A percentile compares a stretch with the other conserved stretches of the same genome.
These are phyloP conservation scores for Entomobrya multifasciata DNA, from an alignment of 2,888 invertebrate species.

Conservation along the genomic window DNA sequence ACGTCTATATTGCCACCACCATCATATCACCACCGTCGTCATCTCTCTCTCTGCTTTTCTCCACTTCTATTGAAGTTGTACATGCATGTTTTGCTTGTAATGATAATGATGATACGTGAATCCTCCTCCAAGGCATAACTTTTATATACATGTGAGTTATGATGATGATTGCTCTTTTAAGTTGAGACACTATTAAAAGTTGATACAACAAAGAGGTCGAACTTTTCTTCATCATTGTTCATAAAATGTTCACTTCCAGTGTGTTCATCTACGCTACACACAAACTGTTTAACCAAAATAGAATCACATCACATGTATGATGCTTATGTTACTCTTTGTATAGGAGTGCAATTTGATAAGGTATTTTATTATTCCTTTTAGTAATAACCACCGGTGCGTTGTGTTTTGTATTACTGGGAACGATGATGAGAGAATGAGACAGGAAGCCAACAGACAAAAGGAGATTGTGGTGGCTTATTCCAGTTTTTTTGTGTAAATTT, in stretches of 20 bases:
- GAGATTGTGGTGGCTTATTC: conserved; percentile 9
- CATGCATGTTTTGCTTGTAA: not conserved
- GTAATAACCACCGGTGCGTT: conserved; percentile 18
- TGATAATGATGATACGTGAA: conserved; percentile 53
- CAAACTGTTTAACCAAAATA: not conserved
- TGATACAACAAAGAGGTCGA: conserved; percentile 44
- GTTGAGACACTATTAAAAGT: conserved; percentile 57
- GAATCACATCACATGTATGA: not conserved
- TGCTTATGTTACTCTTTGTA: not conserved
- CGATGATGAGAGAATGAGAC: conserved; percentile 35
- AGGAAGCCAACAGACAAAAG: conserved; percentile 29
- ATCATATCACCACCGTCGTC: not conserved
- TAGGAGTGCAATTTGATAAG: not conserved
- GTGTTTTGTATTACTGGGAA: conserved; percentile 3
- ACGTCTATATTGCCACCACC: not conserved
- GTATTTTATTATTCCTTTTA: conserved; percentile 23
- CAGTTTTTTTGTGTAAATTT: conserved; percentile 12
- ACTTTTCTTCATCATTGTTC: not conserved
- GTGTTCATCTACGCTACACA: not conserved
- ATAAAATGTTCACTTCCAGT: conserved; percentile 25
- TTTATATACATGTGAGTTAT: conserved; percentile 39
- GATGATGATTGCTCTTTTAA: conserved; percentile 60
- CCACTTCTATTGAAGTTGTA: conserved; percentile 22
- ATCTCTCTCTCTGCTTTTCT: too few species aligned
- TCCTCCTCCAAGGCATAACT: conserved; percentile 49